These are phyloP conservation scores for Apteryx mantelli DNA, from an alignment of 2,113 vertebrate genomes.

Conservation along the genomic window DNA sequence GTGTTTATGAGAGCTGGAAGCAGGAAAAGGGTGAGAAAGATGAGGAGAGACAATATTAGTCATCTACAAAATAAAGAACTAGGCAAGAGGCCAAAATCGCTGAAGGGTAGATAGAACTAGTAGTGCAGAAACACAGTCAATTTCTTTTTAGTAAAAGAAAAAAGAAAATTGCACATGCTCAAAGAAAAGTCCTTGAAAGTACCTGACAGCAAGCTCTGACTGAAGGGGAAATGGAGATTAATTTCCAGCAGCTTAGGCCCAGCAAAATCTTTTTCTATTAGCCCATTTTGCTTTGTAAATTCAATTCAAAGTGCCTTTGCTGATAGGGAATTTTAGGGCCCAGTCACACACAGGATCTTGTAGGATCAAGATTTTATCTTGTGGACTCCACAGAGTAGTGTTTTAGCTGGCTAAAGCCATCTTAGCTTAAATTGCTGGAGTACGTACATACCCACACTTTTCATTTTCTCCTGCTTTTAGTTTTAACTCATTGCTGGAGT, in stretches of 20 bases:
- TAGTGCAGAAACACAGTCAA: slow-evolving; percentile 58
- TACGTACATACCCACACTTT: background rate
- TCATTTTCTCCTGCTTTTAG: background rate
- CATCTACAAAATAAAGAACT: slow-evolving; percentile 47
- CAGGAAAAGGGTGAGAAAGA: slow-evolving; percentile 59
- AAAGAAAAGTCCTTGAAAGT: slow-evolving; percentile 39
- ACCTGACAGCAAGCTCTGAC: slow-evolving; percentile 49
- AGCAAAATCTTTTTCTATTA: background rate
- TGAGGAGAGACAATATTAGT: slow-evolving; percentile 66
- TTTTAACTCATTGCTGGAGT: background rate
- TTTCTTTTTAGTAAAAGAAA: slow-evolving; percentile 44
- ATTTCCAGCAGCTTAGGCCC: background rate
- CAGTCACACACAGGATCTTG: background rate
- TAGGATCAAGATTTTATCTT: background rate
- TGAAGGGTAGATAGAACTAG: slow-evolving; percentile 59
- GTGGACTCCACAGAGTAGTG: background rate
- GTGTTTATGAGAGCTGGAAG: slow-evolving; percentile 50
- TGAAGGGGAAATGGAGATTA: slow-evolving; percentile 21
- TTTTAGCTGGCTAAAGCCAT: background rate
- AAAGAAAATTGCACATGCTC: slow-evolving; percentile 46
- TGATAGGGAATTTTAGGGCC: background rate
- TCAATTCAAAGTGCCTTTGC: background rate
- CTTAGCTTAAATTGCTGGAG: background rate
- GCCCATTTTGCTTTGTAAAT: background rate
- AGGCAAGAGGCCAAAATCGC: slow-evolving; percentile 53